These are phyloP conservation scores for Spialia ferax DNA, from an alignment of 2,888 invertebrate genomes.

Conservation along the genomic window DNA sequence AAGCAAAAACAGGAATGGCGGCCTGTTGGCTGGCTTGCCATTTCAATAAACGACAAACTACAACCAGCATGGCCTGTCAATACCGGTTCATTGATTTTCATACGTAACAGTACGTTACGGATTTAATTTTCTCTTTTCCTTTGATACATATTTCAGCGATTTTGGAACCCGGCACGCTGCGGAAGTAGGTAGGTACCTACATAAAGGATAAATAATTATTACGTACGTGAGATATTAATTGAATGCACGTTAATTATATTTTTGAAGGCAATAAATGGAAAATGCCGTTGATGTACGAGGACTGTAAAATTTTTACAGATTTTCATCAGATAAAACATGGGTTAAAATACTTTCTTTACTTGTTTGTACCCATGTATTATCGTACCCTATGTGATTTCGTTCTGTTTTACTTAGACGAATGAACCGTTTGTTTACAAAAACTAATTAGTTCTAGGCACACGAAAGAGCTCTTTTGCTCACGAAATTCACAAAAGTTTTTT, in stretches of 20 bases:
- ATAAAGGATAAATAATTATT: slow-evolving; percentile 8
- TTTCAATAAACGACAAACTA: slow-evolving; percentile 34
- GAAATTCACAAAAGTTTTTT: too few relatives aligned
- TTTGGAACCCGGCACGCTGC: slow-evolving; percentile 8
- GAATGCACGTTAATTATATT: background rate
- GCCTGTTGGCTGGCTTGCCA: too few relatives aligned
- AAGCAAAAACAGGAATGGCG: too few relatives aligned
- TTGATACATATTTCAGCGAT: slow-evolving; percentile 35
- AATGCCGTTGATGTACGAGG: background rate
- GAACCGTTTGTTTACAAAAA: too few relatives aligned
- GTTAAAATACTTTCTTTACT: too few relatives aligned
- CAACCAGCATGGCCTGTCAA: slow-evolving; percentile 6
- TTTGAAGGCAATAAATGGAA: background rate
- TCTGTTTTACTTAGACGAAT: too few relatives aligned
- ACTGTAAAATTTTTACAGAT: background rate
- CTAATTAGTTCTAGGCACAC: too few relatives aligned
- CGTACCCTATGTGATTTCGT: too few relatives aligned
- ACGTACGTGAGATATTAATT: background rate
- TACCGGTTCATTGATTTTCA: slow-evolving; percentile 34
- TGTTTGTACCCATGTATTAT: too few relatives aligned
- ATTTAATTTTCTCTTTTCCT: slow-evolving; percentile 38
- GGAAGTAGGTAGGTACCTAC: too few relatives aligned
- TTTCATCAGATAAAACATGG: background rate
- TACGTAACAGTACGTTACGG: slow-evolving; percentile 34
- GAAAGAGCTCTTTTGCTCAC: too few relatives aligned